Evolutionary conservation across 2,797 vertebrate species (phyloP).

Genomic region (Protosalanx chinensis): DNA sequence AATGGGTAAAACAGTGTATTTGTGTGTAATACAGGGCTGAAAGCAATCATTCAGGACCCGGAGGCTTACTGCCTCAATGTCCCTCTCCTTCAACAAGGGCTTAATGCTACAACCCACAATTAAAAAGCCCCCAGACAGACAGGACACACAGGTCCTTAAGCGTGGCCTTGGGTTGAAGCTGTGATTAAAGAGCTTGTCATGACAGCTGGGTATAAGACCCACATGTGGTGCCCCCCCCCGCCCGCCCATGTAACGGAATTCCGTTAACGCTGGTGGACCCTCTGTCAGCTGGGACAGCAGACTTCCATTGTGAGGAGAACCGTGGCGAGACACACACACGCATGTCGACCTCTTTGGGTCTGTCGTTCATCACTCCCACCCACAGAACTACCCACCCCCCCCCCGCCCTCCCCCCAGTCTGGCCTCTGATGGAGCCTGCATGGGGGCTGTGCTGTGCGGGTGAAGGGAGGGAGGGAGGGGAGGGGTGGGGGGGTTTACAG

Average conservation of each 20-base stretch:
- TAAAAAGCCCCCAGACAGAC: constrained; percentile 18
- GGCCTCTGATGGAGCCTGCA: constrained; percentile 30
- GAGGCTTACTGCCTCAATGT: neutral
- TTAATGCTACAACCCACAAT: constrained; percentile 7
- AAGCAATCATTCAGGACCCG: neutral
- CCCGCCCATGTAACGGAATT: constrained; percentile 33
- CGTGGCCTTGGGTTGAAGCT: constrained; percentile 16
- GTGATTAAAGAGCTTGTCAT: constrained; percentile 45
- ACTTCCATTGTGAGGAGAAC: constrained; percentile 33
- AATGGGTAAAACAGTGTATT: neutral
- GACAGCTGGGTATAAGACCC: constrained; percentile 53
- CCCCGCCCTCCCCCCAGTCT: constrained; percentile 19
- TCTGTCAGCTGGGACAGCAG: constrained; percentile 21
- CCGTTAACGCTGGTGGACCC: constrained; percentile 39
- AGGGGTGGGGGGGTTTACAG: constrained; percentile 4
- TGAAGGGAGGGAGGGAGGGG: constrained; percentile 24
- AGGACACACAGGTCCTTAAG: constrained; percentile 10
- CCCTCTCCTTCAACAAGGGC: constrained; percentile 7
- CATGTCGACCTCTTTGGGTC: constrained; percentile 45
- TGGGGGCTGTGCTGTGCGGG: constrained; percentile 12
- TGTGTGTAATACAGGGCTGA: neutral
- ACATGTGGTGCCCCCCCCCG: neutral
- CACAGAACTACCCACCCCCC: constrained; percentile 6
- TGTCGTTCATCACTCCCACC: constrained; percentile 36
- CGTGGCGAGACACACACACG: constrained; percentile 26